Conservation (phyloP, 2,113 vertebrate genomes). For the Leucosticte australis region DNA sequence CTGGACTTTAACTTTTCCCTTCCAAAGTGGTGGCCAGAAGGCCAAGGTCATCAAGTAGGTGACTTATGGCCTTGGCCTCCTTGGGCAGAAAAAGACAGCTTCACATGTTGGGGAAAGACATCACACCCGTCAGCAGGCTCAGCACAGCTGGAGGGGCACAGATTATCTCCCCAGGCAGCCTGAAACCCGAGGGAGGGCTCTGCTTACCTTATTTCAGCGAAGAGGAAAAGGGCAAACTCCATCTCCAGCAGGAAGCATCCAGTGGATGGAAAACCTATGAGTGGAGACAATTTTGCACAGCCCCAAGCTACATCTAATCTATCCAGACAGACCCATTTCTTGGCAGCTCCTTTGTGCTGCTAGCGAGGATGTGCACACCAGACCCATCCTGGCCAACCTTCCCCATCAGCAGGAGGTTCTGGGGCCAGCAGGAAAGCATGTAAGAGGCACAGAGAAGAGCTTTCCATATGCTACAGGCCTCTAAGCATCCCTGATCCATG, state of each 20-base stretch:
- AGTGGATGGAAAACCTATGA: neutral
- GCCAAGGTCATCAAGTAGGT: neutral
- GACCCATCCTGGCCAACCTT: neutral
- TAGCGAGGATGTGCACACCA: neutral
- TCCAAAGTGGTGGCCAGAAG: neutral
- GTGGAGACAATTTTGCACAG: neutral
- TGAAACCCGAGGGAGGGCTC: neutral
- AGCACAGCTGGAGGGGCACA: neutral
- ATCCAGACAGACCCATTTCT: neutral
- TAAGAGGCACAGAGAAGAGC: neutral
- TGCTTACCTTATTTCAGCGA: neutral
- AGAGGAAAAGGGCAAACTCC: neutral
- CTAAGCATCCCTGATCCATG: neutral
- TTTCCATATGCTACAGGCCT: neutral
- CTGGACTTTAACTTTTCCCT: neutral
- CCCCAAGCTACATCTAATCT: neutral
- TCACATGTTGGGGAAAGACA: neutral
- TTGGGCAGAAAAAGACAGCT: neutral
- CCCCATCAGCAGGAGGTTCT: neutral
- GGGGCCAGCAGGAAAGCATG: neutral
- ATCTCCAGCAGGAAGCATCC: neutral
- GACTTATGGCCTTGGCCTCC: constrained; percentile 4
- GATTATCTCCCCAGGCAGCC: constrained; percentile 18
- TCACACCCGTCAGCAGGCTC: neutral
- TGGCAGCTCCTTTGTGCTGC: neutral